These are phyloP conservation scores for Prionailurus viverrinus DNA, from an alignment of 2,113 vertebrate genomes.

Conservation along the genomic window DNA sequence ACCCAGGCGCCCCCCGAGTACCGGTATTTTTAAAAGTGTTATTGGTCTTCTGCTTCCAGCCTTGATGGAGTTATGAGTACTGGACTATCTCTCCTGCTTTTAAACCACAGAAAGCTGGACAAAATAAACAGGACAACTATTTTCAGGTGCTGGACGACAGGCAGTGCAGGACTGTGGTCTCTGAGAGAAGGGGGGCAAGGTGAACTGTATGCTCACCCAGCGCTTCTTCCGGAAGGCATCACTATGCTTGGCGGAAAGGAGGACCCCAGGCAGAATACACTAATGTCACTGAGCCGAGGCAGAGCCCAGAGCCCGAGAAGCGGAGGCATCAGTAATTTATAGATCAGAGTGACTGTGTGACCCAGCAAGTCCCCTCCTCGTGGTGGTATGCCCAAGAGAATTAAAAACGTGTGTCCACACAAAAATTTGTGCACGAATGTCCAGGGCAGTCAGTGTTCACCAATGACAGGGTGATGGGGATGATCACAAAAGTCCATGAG, in stretches of 20 bases:
- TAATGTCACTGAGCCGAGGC: background rate
- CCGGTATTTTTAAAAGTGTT: background rate
- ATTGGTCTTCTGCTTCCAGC: background rate
- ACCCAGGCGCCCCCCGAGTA: too few relatives aligned
- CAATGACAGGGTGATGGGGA: rapidly evolving
- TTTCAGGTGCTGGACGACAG: background rate
- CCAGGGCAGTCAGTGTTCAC: background rate
- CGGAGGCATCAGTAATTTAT: background rate
- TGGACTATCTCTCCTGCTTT: background rate
- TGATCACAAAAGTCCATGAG: background rate
- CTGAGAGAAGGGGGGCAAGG: background rate
- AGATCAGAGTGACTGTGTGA: background rate
- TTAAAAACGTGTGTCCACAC: rapidly evolving
- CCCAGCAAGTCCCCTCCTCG: background rate
- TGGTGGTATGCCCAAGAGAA: background rate
- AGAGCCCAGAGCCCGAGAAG: background rate
- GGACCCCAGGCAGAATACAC: rapidly evolving
- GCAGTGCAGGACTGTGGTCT: background rate
- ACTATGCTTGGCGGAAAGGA: rapidly evolving
- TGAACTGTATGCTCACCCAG: rapidly evolving
- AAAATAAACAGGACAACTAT: background rate
- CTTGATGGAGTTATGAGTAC: too few relatives aligned
- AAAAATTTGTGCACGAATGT: background rate
- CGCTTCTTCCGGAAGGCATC: background rate
- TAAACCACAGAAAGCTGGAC: background rate